These are phyloP conservation scores for Siphamia tubifer DNA, from an alignment of 2,113 vertebrate species.

Conservation along the genomic window DNA sequence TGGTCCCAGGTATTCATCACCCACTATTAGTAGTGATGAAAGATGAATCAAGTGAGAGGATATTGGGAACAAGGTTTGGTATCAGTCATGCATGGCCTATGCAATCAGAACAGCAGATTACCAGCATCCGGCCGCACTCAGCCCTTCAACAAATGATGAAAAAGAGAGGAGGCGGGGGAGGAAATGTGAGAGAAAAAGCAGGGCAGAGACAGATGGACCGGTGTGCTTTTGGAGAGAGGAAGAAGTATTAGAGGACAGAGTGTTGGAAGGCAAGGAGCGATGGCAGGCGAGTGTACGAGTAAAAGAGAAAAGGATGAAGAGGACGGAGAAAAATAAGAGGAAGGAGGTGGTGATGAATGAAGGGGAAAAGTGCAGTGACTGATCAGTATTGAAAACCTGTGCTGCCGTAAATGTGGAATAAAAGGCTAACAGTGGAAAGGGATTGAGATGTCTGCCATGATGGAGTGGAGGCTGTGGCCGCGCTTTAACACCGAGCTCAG, in stretches of 20 bases:
- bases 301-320: slow-evolving; percentile 43
- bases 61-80: slow-evolving; percentile 55
- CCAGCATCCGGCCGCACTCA: slow-evolving; percentile 50
- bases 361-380: slow-evolving; percentile 67
- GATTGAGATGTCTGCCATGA: slow-evolving; percentile 76
- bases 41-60: slow-evolving; percentile 46
- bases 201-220: slow-evolving; percentile 27
- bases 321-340: slow-evolving; percentile 29
- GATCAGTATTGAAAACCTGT: slow-evolving; percentile 74
- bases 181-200: neutral
- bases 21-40: slow-evolving; percentile 68
- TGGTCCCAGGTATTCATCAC: slow-evolving; percentile 60
- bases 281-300: neutral
- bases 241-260: neutral
- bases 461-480: slow-evolving; percentile 65
- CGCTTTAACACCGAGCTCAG: slow-evolving; percentile 47
- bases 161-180: neutral
- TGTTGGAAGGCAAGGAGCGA: neutral
- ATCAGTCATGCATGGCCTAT: slow-evolving; percentile 55
- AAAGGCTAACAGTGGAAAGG: slow-evolving; percentile 66
- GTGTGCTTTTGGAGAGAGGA: slow-evolving; percentile 3
- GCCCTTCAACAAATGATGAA: slow-evolving; percentile 43
- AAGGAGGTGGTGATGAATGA: slow-evolving; percentile 74
- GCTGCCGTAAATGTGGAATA: slow-evolving; percentile 66
- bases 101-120: slow-evolving; percentile 65